Conservation (phyloP, 2,113 vertebrate genomes). For the Crotalus viridis region DNA sequence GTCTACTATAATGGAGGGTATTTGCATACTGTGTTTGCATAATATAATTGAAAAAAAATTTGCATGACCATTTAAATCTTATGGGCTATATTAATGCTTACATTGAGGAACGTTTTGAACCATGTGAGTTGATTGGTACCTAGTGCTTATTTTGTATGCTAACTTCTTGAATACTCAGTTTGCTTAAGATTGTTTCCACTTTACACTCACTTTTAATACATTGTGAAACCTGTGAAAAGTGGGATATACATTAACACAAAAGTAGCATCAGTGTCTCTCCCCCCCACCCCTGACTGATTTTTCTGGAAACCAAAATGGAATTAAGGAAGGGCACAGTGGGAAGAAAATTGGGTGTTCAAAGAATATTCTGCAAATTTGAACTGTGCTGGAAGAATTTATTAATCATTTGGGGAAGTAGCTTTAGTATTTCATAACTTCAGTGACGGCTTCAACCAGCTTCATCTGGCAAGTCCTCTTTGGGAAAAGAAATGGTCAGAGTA, state of each 20-base stretch:
- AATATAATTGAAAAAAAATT: background rate
- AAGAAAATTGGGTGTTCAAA: background rate
- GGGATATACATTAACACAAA: background rate
- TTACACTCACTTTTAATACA: background rate
- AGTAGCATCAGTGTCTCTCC: background rate
- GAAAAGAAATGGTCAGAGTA: background rate
- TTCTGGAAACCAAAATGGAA: background rate
- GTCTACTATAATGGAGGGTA: background rate
- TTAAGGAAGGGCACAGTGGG: background rate
- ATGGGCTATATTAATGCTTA: background rate
- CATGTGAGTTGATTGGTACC: background rate
- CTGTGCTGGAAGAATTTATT: background rate
- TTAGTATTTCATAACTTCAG: background rate
- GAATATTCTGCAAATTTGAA: background rate
- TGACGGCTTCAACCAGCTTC: background rate
- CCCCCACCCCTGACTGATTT: accelerated
- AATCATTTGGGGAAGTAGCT: background rate
- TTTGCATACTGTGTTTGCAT: background rate
- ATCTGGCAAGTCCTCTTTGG: background rate
- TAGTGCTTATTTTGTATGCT: background rate
- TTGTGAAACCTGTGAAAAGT: background rate
- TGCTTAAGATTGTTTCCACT: background rate
- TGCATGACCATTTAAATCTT: background rate
- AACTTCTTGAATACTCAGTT: background rate
- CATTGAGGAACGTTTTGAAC: background rate